Evolutionary conservation across 2,888 invertebrate species (phyloP).

Genomic region (Orthosia cruda): DNA sequence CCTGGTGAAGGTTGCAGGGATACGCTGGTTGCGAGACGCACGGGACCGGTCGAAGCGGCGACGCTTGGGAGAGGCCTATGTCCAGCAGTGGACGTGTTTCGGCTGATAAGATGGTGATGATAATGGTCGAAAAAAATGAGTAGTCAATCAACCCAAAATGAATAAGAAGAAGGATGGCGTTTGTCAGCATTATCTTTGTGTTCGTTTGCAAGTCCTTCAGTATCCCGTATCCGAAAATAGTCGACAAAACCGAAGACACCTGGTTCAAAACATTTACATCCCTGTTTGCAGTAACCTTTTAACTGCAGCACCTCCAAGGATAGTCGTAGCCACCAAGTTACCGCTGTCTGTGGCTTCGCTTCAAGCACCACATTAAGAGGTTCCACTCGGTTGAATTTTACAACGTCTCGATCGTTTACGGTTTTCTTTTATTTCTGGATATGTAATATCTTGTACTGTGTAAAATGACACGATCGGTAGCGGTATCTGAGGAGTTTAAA

Average conservation of each 20-base stretch:
- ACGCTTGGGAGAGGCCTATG: too few relatives aligned
- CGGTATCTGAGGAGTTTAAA: slow-evolving; percentile 2
- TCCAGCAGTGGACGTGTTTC: too few relatives aligned
- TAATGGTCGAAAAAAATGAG: too few relatives aligned
- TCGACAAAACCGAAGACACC: background rate
- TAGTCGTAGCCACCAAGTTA: slow-evolving; percentile 31
- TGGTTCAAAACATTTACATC: background rate
- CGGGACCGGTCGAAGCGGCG: too few relatives aligned
- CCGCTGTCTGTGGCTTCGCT: slow-evolving; percentile 50
- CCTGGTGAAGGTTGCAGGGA: too few relatives aligned
- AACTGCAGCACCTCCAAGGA: slow-evolving; percentile 17
- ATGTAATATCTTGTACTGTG: slow-evolving; percentile 29
- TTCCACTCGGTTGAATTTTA: slow-evolving; percentile 58
- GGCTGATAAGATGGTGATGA: too few relatives aligned
- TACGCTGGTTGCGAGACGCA: too few relatives aligned
- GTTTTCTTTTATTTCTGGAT: slow-evolving; percentile 47
- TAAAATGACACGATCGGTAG: slow-evolving; percentile 17
- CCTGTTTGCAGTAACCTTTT: slow-evolving; percentile 30
- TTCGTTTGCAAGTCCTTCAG: background rate
- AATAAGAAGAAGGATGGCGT: too few relatives aligned
- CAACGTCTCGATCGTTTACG: slow-evolving; percentile 55
- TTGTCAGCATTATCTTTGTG: too few relatives aligned
- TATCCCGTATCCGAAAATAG: background rate
- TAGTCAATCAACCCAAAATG: too few relatives aligned
- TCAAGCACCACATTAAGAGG: slow-evolving; percentile 56